Percentiles rank a stretch among this genome's conserved stretches.
Evolutionary conservation across 1,140 invertebrate species (phyloP).

Genomic region (Drosophila burlai): DNA sequence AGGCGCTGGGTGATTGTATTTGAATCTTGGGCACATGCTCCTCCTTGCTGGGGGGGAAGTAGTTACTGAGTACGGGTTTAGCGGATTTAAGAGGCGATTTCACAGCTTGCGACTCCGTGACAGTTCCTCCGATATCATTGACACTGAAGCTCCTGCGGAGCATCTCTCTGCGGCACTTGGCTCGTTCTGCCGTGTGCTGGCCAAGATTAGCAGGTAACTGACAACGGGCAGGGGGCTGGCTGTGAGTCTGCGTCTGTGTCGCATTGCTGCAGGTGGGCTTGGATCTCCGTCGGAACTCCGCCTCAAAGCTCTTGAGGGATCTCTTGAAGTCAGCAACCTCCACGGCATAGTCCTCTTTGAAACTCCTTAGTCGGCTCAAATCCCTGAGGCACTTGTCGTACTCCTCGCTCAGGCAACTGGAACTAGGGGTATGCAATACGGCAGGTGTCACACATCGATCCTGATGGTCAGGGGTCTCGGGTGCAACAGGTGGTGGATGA

Average conservation of each 20-base stretch:
- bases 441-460: constrained; percentile 10
- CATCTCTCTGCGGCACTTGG: constrained; percentile 64
- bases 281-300: constrained; percentile 67
- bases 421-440: constrained; percentile 11
- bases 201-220: constrained; percentile 20
- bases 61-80: constrained; percentile 38
- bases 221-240: constrained; percentile 12
- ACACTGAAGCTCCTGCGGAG: constrained; percentile 68
- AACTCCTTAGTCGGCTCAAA: constrained; percentile 60
- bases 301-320: constrained; percentile 66
- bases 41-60: constrained; percentile 35
- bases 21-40: constrained; percentile 59
- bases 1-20: constrained; percentile 57
- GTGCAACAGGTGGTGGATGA: constrained; percentile 3
- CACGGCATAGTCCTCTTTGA: constrained; percentile 72
- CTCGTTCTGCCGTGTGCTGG: constrained; percentile 60
- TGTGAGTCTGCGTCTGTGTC: constrained; percentile 41
- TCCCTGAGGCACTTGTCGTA: constrained; percentile 66
- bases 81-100: constrained; percentile 10
- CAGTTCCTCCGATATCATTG: constrained; percentile 57
- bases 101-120: not conserved
- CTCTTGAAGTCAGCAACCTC: constrained; percentile 77
- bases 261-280: constrained; percentile 60
- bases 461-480: constrained; percentile 8
- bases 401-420: constrained; percentile 61